phyloP scores from a whole-genome alignment of 2,888 invertebrate genomes.

The Hymenopus coronatus region DNA sequence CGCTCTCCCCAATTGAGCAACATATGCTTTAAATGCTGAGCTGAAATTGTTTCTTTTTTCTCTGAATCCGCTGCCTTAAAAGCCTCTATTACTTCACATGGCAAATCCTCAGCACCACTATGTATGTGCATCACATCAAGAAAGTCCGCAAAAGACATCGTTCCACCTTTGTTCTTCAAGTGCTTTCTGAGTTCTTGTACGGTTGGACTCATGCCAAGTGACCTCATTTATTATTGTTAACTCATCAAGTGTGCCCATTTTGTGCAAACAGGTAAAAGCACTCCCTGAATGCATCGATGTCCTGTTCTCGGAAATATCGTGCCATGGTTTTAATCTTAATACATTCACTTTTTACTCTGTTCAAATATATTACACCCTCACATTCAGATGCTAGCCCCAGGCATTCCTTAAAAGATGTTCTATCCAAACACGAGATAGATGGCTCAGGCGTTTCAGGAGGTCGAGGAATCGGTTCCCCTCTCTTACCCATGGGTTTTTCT shows the following conservation, averaged over 20 bases:
- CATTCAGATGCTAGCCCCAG: no score
- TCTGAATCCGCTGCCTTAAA: constrained; percentile 82
- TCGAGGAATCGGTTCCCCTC: no score
- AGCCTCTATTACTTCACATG: constrained; percentile 80
- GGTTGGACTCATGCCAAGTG: constrained; percentile 90
- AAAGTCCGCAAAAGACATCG: constrained; percentile 94
- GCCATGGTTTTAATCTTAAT: no score
- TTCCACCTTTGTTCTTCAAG: constrained; percentile 74
- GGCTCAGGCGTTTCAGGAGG: no score
- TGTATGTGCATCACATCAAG: constrained; percentile 93
- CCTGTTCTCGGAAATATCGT: constrained; percentile 89
- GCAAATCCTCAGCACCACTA: constrained; percentile 76
- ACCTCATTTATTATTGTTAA: constrained; percentile 93
- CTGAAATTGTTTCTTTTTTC: constrained; percentile 71
- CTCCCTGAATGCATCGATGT: constrained; percentile 94
- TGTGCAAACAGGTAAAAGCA: constrained; percentile 93
- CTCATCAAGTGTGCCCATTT: constrained; percentile 85
- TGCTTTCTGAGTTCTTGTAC: constrained; percentile 85
- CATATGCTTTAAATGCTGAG: constrained; percentile 79
- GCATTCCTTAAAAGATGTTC: no score
- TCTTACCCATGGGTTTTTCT: no score
- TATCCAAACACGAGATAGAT: no score
- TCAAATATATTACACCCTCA: no score
- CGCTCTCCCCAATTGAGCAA: constrained; percentile 92
- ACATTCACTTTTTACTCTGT: no score